Percentiles rank a stretch among this genome's conserved stretches.
These are phyloP conservation scores for Drosophila repletoides DNA, from an alignment of 1,140 invertebrate genomes.

Conservation along the genomic window DNA sequence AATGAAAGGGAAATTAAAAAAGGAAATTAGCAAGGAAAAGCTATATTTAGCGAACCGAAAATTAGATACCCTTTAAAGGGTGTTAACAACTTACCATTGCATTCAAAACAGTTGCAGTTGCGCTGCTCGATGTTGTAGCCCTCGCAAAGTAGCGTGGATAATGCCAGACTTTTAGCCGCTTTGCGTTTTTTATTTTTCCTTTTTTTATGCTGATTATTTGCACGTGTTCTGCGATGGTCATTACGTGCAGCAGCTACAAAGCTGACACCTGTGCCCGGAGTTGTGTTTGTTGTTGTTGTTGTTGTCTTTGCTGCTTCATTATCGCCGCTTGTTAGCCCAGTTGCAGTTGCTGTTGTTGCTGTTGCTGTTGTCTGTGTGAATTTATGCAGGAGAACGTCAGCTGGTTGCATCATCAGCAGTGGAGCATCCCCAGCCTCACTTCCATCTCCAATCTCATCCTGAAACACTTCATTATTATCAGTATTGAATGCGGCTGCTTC, in stretches of 20 bases:
- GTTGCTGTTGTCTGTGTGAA: conserved; percentile 15
- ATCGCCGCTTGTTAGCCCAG: conserved; percentile 57
- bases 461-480: conserved; percentile 61
- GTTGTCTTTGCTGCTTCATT: conserved; percentile 54
- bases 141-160: conserved; percentile 77
- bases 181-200: conserved; percentile 62
- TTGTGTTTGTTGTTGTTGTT: neutral
- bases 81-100: conserved; percentile 60
- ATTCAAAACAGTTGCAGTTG: conserved; percentile 81
- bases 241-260: conserved; percentile 64
- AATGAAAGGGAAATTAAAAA: neutral
- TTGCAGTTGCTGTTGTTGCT: neutral
- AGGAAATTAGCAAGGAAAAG: too few species aligned
- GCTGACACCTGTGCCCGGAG: conserved; percentile 49
- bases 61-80: too few species aligned
- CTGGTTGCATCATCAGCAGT: conserved; percentile 56
- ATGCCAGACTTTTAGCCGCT: conserved; percentile 59
- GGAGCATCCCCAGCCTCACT: conserved; percentile 13
- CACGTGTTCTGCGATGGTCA: conserved; percentile 55
- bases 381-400: conserved; percentile 42
- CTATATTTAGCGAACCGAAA: too few species aligned
- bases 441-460: conserved; percentile 25
- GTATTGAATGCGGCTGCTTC: conserved; percentile 35
- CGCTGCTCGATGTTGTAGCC: conserved; percentile 82
- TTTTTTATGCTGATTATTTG: conserved; percentile 64